Evolutionary conservation across 2,113 vertebrate species (phyloP).

Genomic region (Andinoacara biseriatus): DNA sequence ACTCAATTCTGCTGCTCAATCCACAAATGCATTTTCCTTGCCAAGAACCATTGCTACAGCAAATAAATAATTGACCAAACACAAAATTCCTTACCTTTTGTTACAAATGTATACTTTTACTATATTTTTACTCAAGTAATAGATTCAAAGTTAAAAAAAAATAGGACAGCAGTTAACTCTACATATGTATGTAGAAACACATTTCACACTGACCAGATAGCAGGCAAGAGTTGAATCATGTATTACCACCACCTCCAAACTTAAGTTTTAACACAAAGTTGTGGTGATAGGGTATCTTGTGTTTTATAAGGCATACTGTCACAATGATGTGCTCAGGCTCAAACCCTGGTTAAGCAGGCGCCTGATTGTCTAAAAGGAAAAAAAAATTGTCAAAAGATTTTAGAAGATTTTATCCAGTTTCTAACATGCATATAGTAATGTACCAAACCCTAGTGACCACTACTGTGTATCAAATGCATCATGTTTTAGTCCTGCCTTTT

Average conservation of each 20-base stretch:
- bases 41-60: too few relatives aligned
- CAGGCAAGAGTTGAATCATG: not conserved
- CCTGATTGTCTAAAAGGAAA: not conserved
- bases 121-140: too few relatives aligned
- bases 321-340: not conserved
- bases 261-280: not conserved
- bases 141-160: too few relatives aligned
- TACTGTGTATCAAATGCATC: not conserved
- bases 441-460: not conserved
- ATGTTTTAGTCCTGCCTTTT: conserved; percentile 10
- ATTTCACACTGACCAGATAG: not conserved
- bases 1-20: too few relatives aligned
- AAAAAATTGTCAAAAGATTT: not conserved
- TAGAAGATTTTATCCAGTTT: not conserved
- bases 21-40: too few relatives aligned
- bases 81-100: too few relatives aligned
- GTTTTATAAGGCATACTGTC: not conserved
- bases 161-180: too few relatives aligned
- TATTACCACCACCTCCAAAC: not conserved
- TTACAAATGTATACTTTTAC: too few relatives aligned
- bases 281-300: not conserved
- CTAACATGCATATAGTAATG: not conserved
- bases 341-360: not conserved
- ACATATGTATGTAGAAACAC: too few relatives aligned
- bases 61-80: too few relatives aligned